Evolutionary conservation across 30 jellyfish, hydroid and myxozoan species (phyloP).

Genomic region (Sanderia malayensis): DNA sequence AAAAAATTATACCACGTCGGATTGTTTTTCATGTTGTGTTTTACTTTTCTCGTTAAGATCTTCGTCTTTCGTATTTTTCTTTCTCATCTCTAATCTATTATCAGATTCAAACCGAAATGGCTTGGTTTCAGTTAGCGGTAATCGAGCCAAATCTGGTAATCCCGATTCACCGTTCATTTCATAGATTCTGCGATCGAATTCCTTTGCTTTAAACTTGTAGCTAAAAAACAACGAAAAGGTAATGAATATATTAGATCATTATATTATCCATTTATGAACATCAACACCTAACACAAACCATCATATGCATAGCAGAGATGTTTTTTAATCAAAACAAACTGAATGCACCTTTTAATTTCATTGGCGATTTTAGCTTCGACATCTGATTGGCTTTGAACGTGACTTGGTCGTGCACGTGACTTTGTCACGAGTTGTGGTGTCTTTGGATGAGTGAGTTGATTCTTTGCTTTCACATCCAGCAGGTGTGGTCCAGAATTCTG

Average conservation of each 20-base stretch:
- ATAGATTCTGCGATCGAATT: slow-evolving; percentile 65
- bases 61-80: slow-evolving; percentile 39
- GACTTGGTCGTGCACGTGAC: slow-evolving; percentile 54
- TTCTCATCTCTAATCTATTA: slow-evolving; percentile 57
- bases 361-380: slow-evolving; percentile 63
- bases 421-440: slow-evolving; percentile 85
- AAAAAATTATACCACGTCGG: too few relatives aligned
- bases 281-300: too few relatives aligned
- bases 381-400: slow-evolving; percentile 64
- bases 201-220: slow-evolving; percentile 80
- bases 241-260: background rate
- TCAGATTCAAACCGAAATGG: slow-evolving; percentile 80
- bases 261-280: too few relatives aligned
- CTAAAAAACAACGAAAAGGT: slow-evolving; percentile 8
- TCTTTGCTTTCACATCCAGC: slow-evolving; percentile 31
- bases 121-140: slow-evolving; percentile 56
- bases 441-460: slow-evolving; percentile 72
- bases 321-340: too few relatives aligned
- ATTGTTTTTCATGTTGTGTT: too few relatives aligned
- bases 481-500: slow-evolving; percentile 37
- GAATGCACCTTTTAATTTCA: slow-evolving; percentile 58
- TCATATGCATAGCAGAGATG: too few relatives aligned
- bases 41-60: background rate
- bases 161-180: slow-evolving; percentile 74
- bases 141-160: slow-evolving; percentile 45